These are phyloP conservation scores for Pollimyrus isidori DNA, from an alignment of 2,113 vertebrate genomes.

Conservation along the genomic window DNA sequence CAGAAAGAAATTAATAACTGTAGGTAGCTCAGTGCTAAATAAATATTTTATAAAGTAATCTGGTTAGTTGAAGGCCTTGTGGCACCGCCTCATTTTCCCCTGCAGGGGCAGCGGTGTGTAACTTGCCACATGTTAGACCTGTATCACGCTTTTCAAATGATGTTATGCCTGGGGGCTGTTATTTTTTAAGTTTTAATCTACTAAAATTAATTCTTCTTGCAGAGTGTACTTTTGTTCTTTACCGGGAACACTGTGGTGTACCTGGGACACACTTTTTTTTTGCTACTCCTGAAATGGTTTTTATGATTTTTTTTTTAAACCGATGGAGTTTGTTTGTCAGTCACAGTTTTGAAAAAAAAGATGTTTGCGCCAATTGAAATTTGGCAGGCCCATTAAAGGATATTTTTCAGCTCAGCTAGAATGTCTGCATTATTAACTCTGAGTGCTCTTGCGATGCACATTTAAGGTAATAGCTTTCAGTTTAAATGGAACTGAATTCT, in stretches of 20 bases:
- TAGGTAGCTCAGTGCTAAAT: neutral
- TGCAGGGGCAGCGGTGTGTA: conserved; percentile 8
- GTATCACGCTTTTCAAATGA: neutral
- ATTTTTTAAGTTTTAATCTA: neutral
- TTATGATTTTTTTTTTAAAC: neutral
- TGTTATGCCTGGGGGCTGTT: neutral
- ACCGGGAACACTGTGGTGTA: neutral
- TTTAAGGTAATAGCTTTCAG: conserved; percentile 2
- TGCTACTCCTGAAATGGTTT: neutral
- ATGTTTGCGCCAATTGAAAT: neutral
- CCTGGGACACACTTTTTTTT: neutral
- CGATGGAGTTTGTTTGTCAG: neutral
- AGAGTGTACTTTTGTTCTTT: neutral
- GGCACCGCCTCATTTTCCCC: neutral
- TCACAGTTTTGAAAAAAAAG: neutral
- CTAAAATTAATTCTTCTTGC: neutral
- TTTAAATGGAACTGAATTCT: neutral
- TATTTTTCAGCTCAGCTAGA: neutral
- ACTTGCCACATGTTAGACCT: neutral
- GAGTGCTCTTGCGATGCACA: conserved; percentile 4
- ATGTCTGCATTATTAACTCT: conserved; percentile 6
- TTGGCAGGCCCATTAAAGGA: neutral
- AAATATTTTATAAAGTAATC: conserved; percentile 9
- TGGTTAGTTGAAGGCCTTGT: neutral
- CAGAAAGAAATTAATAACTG: conserved; percentile 1